phyloP scores from a whole-genome alignment of 1,140 invertebrate species.

The Saccostrea echinata region DNA sequence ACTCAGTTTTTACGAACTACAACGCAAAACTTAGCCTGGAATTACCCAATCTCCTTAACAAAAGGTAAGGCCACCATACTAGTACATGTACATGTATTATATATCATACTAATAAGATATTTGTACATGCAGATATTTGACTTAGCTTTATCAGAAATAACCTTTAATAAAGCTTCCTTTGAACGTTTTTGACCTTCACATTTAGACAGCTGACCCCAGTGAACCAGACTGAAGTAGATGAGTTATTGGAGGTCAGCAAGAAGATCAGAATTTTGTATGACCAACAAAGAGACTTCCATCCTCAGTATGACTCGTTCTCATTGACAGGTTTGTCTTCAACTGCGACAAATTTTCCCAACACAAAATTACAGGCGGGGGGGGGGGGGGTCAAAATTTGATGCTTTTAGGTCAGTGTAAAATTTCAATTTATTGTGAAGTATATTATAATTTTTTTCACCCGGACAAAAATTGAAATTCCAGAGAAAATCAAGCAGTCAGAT shows the following conservation, averaged over 20 bases:
- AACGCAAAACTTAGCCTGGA: slow-evolving; percentile 71
- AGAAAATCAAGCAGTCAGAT: slow-evolving; percentile 80
- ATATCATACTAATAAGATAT: too few species aligned
- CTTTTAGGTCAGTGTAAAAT: too few species aligned
- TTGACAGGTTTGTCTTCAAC: slow-evolving; percentile 43
- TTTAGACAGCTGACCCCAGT: background rate
- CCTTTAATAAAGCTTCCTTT: background rate
- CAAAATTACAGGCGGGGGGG: too few species aligned
- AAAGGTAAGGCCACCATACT: slow-evolving; percentile 8
- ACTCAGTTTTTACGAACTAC: slow-evolving; percentile 78
- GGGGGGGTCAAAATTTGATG: too few species aligned
- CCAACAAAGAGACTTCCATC: slow-evolving; percentile 65
- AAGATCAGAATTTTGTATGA: slow-evolving; percentile 67
- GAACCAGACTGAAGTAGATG: background rate
- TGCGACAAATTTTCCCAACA: too few species aligned
- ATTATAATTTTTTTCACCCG: too few species aligned
- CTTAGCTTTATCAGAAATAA: background rate
- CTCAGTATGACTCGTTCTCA: slow-evolving; percentile 70
- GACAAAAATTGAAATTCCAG: slow-evolving; percentile 39
- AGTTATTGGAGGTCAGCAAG: background rate
- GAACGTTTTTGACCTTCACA: background rate
- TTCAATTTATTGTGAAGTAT: too few species aligned
- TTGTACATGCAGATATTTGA: too few species aligned
- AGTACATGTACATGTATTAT: too few species aligned
- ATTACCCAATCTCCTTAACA: slow-evolving; percentile 46